These are phyloP conservation scores for Tetragnatha montana DNA, from an alignment of 2,888 invertebrate genomes.

Conservation along the genomic window DNA sequence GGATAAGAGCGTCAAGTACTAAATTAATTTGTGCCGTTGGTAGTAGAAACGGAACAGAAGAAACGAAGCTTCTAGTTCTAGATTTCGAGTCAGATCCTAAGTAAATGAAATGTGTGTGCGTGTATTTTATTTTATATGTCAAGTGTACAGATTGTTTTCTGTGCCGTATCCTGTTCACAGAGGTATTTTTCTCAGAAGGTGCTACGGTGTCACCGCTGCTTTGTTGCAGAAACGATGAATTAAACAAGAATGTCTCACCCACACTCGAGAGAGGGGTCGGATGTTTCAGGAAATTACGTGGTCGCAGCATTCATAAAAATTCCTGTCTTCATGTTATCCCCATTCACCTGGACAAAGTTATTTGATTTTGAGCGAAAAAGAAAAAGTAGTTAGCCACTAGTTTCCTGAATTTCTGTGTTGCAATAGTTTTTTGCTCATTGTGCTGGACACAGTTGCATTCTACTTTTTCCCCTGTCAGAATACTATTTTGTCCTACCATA, in stretches of 20 bases:
- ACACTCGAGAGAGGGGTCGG: background rate
- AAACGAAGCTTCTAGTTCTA: slow-evolving; percentile 96
- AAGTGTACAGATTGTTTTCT: slow-evolving; percentile 24
- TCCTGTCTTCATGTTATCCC: slow-evolving; percentile 35
- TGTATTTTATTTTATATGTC: slow-evolving; percentile 29
- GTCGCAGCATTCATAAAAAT: slow-evolving; percentile 31
- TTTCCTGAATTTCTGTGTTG: slow-evolving; percentile 56
- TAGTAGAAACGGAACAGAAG: slow-evolving; percentile 98
- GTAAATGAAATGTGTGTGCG: slow-evolving; percentile 30
- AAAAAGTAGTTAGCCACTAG: slow-evolving; percentile 59
- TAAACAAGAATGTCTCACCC: slow-evolving; percentile 34
- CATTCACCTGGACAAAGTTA: slow-evolving; percentile 38
- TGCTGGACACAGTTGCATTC: slow-evolving; percentile 66
- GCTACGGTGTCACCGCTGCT: slow-evolving; percentile 51
- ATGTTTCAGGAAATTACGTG: slow-evolving; percentile 49
- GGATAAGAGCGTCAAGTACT: slow-evolving; percentile 95
- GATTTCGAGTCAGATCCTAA: slow-evolving; percentile 89
- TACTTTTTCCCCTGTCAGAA: slow-evolving; percentile 64
- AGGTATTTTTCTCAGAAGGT: slow-evolving; percentile 53
- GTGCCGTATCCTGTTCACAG: slow-evolving; percentile 35
- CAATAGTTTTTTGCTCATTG: slow-evolving; percentile 65
- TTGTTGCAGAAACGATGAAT: slow-evolving; percentile 31
- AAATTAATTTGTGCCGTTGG: slow-evolving; percentile 99
- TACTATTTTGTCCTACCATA: slow-evolving; percentile 68
- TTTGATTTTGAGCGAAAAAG: slow-evolving; percentile 15